These are phyloP conservation scores for Onychorhynchus coronatus DNA, from an alignment of 2,113 vertebrate species.

Conservation along the genomic window DNA sequence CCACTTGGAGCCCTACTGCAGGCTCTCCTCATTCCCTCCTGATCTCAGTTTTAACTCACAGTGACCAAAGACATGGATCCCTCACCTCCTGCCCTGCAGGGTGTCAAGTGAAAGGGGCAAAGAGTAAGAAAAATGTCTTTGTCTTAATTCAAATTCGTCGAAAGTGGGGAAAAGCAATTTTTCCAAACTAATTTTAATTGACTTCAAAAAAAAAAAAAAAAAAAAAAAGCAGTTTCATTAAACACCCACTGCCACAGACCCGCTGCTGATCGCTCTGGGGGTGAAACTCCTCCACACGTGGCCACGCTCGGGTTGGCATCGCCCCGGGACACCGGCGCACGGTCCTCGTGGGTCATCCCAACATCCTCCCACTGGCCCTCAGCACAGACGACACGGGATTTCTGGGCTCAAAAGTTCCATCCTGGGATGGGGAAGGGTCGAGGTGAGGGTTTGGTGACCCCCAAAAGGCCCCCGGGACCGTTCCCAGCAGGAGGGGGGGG, in stretches of 20 bases:
- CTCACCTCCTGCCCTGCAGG: not conserved
- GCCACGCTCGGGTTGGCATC: not conserved
- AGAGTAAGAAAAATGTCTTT: accelerated
- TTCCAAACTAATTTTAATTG: not conserved
- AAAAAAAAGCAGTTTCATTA: not conserved
- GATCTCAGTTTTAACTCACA: accelerated
- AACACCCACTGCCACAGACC: no score
- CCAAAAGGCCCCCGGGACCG: accelerated
- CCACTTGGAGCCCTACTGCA: not conserved
- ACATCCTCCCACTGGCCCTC: not conserved
- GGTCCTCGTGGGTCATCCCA: accelerated
- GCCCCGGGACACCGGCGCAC: accelerated
- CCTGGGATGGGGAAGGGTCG: not conserved
- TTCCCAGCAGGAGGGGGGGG: not conserved
- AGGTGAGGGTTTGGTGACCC: not conserved
- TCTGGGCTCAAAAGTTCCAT: not conserved
- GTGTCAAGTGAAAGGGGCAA: not conserved
- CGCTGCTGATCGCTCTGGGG: not conserved
- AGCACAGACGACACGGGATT: accelerated
- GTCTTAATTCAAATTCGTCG: not conserved
- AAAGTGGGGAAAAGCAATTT: not conserved
- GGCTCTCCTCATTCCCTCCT: not conserved
- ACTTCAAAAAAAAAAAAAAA: not conserved
- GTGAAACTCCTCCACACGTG: accelerated
- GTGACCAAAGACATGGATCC: not conserved